Evolutionary conservation across 2,113 vertebrate species (phyloP).

Genomic region (Stictonetta naevosa): DNA sequence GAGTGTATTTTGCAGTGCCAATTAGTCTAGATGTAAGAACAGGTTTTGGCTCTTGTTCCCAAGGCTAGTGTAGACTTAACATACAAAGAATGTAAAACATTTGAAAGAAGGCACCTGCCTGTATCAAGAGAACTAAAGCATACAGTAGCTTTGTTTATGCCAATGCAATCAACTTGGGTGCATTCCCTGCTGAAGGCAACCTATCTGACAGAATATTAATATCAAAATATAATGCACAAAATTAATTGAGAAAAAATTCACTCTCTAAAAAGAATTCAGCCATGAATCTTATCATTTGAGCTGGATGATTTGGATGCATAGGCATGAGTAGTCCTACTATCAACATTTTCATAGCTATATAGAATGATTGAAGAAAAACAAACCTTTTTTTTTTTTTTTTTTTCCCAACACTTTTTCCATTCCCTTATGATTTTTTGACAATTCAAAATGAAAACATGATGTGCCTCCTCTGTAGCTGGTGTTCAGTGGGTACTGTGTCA

Average conservation of each 20-base stretch:
- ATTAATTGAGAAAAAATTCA: neutral
- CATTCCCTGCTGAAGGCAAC: neutral
- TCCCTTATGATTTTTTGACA: constrained; percentile 20
- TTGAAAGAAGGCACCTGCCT: neutral
- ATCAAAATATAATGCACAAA: neutral
- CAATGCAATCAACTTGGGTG: neutral
- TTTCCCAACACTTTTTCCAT: neutral
- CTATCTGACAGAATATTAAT: neutral
- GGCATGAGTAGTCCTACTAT: neutral
- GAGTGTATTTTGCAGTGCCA: neutral
- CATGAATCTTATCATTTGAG: neutral
- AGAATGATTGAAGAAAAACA: neutral
- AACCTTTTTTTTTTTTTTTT: constrained; percentile 2
- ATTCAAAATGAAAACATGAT: constrained; percentile 33
- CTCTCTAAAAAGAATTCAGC: neutral
- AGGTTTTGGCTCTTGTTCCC: neutral
- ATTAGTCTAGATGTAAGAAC: neutral
- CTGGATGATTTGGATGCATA: neutral
- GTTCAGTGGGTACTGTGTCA: neutral
- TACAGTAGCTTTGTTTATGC: neutral
- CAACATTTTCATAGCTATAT: neutral
- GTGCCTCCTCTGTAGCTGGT: neutral
- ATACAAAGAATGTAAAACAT: neutral
- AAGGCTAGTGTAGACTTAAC: neutral
- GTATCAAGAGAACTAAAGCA: neutral